Evolutionary conservation across 2,888 invertebrate genomes (phyloP).

Genomic region (Platycnemis pennipes): DNA sequence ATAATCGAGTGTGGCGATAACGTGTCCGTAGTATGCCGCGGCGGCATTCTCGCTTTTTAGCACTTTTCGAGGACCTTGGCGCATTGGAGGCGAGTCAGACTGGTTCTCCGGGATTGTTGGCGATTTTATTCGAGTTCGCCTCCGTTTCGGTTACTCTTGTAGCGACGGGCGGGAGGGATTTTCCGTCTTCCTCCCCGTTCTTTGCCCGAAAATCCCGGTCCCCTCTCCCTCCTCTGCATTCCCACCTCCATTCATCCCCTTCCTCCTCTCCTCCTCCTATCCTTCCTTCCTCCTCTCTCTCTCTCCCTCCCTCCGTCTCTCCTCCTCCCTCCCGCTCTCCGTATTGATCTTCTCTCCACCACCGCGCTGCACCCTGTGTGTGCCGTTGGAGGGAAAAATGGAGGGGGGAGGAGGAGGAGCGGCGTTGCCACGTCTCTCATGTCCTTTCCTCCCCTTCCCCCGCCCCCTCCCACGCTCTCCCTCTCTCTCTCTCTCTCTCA

Average conservation of each 20-base stretch:
- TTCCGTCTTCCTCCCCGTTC: not conserved
- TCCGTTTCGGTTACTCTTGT: not conserved
- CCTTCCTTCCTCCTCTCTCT: not conserved
- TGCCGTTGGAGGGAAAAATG: not conserved
- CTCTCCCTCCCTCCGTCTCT: not conserved
- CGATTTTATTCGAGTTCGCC: not conserved
- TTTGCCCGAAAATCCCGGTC: not conserved
- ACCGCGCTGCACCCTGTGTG: conserved; percentile 62
- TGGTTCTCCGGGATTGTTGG: not conserved
- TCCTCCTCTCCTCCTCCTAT: not conserved
- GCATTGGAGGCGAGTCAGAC: not conserved
- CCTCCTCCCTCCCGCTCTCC: conserved; percentile 2
- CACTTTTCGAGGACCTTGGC: no score
- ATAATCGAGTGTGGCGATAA: no score
- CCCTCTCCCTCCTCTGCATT: conserved; percentile 38
- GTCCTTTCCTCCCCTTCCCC: not conserved
- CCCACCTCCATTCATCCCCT: not conserved
- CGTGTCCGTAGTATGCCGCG: no score
- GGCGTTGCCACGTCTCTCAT: conserved; percentile 44
- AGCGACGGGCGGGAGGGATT: not conserved
- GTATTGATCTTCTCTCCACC: conserved; percentile 8
- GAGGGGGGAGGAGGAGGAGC: conserved; percentile 13
- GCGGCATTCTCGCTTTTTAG: no score
- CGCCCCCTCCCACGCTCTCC: not conserved
- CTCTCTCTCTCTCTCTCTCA: not conserved